phyloP scores from a whole-genome alignment of 2,797 vertebrate genomes.

The Myiotriccus ornatus region DNA sequence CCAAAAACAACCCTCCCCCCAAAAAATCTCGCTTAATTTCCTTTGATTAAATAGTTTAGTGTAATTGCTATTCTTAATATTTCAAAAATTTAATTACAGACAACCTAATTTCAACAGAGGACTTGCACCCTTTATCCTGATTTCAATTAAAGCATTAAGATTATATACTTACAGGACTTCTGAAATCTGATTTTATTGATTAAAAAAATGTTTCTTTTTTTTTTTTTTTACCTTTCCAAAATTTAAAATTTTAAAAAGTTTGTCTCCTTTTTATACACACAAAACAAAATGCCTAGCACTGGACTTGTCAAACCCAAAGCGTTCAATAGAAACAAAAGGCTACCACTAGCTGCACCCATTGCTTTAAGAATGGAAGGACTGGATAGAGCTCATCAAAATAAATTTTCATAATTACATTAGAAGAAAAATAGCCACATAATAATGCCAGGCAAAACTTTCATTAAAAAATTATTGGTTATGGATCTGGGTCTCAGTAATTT shows the following conservation, averaged over 20 bases:
- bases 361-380: background rate
- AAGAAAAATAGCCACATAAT: background rate
- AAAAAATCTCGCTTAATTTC: accelerated
- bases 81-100: background rate
- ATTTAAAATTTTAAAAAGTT: background rate
- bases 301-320: background rate
- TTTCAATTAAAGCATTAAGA: background rate
- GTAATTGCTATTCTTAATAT: background rate
- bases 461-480: background rate
- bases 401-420: background rate
- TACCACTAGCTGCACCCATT: background rate
- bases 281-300: background rate
- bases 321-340: background rate
- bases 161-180: background rate
- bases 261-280: background rate
- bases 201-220: accelerated
- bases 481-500: background rate
- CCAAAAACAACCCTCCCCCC: no score
- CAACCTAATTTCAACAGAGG: background rate
- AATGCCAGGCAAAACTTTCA: background rate
- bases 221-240: background rate
- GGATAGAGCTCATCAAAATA: background rate
- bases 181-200: accelerated
- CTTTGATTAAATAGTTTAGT: background rate
- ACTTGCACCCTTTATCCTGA: background rate